Base-by-base conservation (phyloP, 2,113 vertebrate genomes). In the Struthidea cinerea region DNA sequence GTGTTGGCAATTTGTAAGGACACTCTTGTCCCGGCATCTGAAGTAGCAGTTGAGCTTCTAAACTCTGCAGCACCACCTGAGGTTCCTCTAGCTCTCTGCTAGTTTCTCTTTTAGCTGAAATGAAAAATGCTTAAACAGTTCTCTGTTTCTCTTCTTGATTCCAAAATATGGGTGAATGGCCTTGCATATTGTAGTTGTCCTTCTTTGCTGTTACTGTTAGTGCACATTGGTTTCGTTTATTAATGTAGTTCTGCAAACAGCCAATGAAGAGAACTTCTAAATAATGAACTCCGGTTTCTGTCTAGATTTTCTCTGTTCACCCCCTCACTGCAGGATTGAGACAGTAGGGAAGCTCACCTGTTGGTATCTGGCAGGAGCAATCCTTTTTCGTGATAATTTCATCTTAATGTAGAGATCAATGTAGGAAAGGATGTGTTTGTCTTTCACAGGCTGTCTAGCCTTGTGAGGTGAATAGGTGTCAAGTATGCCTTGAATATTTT, bases 401-500 rank as follows among this genome's bases (percentile, higher is more conserved):
- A 33, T 84, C 13, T 70, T 86, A 55, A 76, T 70, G 35, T 53
- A 22, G 55, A 74, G 21, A 42, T 88, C 39, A 42, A 9, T 20
- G 19, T 21, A 74, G 64, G 90, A 84, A 70, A 46, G 39, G 42
- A 23, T 77, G 13, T 49, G 47, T 85, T 91, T 70, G 46, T 67
- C 37, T 92, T 90, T 84, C 42, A 23, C 30, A 63, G 52, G 23
- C 59, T 79, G 6, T 68, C 60, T 79, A 49, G 65, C 46, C 37
- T 77, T 86, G 23, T 70, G 64, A 93, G 86, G 63, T 89, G 92
- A 90, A 61, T 39, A 53, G 39, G 41, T 92, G 85, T 85, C 71
- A 83, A 69, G 70, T 83, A 88, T 30, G 33, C 64, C 42, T 78
- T n/a, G 56, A 84, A 75, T 92, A 74, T 86, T 85, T 93, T 80